Evolutionary conservation across 1,140 invertebrate genomes (phyloP).

Genomic region (Heliconius himera): DNA sequence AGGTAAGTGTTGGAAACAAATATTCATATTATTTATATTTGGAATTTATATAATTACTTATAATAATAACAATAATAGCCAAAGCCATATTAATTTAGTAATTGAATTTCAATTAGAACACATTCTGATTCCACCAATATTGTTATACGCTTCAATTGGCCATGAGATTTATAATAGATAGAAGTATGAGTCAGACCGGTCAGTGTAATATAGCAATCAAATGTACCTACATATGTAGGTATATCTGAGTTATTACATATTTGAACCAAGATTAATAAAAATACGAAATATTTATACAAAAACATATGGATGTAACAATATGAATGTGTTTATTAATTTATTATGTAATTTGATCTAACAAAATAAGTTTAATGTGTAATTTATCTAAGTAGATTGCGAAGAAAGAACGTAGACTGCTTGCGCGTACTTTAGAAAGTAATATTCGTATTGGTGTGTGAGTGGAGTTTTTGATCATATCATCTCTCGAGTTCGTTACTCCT

Average conservation of each 20-base stretch:
- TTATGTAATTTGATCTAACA: not conserved
- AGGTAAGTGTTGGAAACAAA: too few species aligned
- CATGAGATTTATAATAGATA: constrained; percentile 57
- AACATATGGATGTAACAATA: not conserved
- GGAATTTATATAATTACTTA: not conserved
- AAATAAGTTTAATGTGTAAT: not conserved
- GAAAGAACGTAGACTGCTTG: constrained; percentile 46
- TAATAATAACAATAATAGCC: not conserved
- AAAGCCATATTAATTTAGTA: not conserved
- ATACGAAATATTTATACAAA: not conserved
- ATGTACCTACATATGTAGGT: not conserved
- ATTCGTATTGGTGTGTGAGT: constrained; percentile 57
- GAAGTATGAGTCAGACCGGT: constrained; percentile 44
- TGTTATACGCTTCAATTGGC: constrained; percentile 53
- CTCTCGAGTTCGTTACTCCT: constrained; percentile 55
- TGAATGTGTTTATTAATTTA: not conserved
- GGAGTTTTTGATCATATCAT: constrained; percentile 67
- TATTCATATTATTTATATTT: not conserved
- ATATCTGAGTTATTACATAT: not conserved
- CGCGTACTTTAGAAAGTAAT: constrained; percentile 65
- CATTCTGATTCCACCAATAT: constrained; percentile 36
- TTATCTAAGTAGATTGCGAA: constrained; percentile 2
- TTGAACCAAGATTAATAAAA: not conserved
- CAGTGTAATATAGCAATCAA: not conserved
- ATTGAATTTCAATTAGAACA: constrained; percentile 1